A percentile compares a stretch with the other conserved stretches of the same genome.
Evolutionary conservation across 2,888 invertebrate genomes (phyloP).

Genomic region (Andrena flavipes): DNA sequence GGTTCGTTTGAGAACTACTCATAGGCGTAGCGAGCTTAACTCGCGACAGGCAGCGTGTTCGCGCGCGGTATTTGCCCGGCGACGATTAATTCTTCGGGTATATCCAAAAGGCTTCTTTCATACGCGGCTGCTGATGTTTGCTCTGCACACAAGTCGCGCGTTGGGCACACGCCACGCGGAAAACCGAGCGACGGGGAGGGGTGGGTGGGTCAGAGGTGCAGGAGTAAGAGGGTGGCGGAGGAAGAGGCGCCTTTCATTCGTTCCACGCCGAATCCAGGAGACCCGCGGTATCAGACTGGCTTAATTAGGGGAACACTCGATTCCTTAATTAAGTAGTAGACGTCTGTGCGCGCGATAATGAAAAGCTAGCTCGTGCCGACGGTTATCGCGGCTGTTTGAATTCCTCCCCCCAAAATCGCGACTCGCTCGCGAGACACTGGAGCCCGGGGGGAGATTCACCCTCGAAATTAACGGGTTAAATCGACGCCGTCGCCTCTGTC

Average conservation of each 20-base stretch:
- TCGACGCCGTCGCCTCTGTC: background rate
- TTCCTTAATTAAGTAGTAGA: conserved; percentile 56
- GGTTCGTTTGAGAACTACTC: background rate
- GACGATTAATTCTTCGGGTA: conserved; percentile 23
- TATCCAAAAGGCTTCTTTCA: conserved; percentile 20
- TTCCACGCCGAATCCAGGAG: background rate
- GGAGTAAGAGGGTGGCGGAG: background rate
- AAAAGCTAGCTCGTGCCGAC: conserved; percentile 33
- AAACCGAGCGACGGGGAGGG: background rate
- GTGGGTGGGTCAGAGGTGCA: background rate
- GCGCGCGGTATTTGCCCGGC: conserved; percentile 15
- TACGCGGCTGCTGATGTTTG: conserved; percentile 15
- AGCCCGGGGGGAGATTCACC: background rate
- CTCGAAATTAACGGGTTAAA: background rate
- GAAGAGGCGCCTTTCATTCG: background rate
- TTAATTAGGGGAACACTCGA: conserved; percentile 61
- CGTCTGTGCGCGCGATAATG: conserved; percentile 40
- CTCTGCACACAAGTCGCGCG: conserved; percentile 1
- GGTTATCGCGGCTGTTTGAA: conserved; percentile 46
- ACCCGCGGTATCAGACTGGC: conserved; percentile 16
- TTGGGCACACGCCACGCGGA: background rate
- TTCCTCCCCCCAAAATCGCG: conserved; percentile 8
- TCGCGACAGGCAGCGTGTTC: too few relatives aligned
- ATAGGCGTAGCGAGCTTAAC: too few relatives aligned
- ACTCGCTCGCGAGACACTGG: background rate